Percentiles rank a stretch among this genome's conserved stretches.
phyloP scores from a whole-genome alignment of 2,113 vertebrate species.

The Bucco capensis region DNA sequence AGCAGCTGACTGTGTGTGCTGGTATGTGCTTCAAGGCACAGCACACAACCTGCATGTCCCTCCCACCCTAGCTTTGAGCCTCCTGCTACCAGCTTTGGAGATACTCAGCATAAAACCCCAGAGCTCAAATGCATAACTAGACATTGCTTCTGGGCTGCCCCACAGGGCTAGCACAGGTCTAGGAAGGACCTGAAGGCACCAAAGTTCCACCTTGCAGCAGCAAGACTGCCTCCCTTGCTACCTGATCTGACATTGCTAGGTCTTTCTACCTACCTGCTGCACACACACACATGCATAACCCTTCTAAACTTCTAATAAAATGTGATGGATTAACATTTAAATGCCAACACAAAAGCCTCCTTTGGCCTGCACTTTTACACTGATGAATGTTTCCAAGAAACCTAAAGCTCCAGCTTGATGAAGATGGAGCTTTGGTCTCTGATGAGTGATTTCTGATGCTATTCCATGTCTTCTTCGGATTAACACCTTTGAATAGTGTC shows the following conservation, averaged over 20 bases:
- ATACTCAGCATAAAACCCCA: neutral
- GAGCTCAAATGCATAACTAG: neutral
- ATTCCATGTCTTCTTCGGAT: slow-evolving; percentile 1
- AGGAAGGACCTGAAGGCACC: too few species aligned
- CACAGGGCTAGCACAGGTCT: too few species aligned
- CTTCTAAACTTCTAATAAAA: slow-evolving; percentile 73
- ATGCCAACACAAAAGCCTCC: slow-evolving; percentile 61
- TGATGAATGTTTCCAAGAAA: slow-evolving; percentile 73
- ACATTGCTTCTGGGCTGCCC: neutral
- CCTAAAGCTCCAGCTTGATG: slow-evolving; percentile 18
- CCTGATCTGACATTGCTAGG: neutral
- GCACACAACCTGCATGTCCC: neutral
- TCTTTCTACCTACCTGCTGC: neutral
- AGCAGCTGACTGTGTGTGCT: neutral
- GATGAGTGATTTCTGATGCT: slow-evolving; percentile 28
- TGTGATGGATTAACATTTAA: slow-evolving; percentile 72
- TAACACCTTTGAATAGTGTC: slow-evolving; percentile 27
- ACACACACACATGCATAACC: neutral
- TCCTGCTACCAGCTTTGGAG: neutral
- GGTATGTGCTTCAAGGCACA: neutral
- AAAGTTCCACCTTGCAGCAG: neutral
- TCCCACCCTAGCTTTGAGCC: neutral
- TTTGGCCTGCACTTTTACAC: slow-evolving; percentile 56
- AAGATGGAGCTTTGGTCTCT: slow-evolving; percentile 3
- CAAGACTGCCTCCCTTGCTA: neutral